Base-by-base conservation (phyloP, 2,113 vertebrate genomes). In the Plotosus lineatus region DNA sequence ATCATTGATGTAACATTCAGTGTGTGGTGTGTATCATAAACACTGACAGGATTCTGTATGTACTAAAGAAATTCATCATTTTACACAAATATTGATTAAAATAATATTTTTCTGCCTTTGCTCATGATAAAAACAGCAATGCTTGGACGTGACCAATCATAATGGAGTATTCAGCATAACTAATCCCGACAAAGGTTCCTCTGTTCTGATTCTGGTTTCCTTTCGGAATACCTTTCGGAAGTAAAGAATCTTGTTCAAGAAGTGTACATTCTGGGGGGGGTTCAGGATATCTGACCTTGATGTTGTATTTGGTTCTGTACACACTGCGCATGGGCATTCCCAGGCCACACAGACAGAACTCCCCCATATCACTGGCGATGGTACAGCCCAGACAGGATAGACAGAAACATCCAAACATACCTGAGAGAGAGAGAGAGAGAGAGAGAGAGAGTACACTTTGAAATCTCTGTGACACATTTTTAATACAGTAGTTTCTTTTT, bases 231-330 rank as follows among this genome's bases (percentile, higher is more conserved):
- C 6, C 19, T 50, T 50, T n/a, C 21, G 51, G 9, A 53, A 53
- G 51, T 23, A 23, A n/a, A 9, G 7, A n/a, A 23, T 53, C 8
- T 23, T 53, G 21, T 3, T n/a, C n/a, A n/a, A n/a, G n/a, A n/a
- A n/a, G n/a, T n/a, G n/a, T n/a, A n/a, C n/a, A n/a, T n/a, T n/a
- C n/a, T n/a, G n/a, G n/a, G n/a, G n/a, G n/a, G n/a, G n/a, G n/a
- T n/a, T n/a, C n/a, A n/a, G n/a, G n/a, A n/a, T n/a, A n/a, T n/a
- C 90, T 84, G 48, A 96, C 95, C 0, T 78, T 85, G 82, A 97
- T 95, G 85, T 94, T 93, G 44, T 97, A 95, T 88, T 15, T 93
- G 87, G 95, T 95, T 86, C 94, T 88, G 91, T 96, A 96, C 28
- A 97, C 91, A 0, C 92, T 92, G 83, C 95, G 93, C 81, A 96